Evolutionary conservation across 2,888 invertebrate species (phyloP).

Genomic region (Machimus rusticus): DNA sequence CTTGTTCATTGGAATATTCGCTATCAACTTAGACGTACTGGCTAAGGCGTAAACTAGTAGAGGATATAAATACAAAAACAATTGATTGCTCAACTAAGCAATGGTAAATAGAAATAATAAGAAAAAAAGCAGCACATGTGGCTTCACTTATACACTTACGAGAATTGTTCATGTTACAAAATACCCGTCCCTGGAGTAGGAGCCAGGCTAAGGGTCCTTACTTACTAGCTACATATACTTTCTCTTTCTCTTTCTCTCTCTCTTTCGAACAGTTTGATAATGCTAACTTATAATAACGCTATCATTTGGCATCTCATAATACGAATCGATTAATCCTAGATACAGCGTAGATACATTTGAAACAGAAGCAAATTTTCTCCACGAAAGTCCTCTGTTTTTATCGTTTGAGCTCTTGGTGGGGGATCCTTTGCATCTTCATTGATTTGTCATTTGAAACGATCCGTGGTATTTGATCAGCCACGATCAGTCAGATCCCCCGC

Average conservation of each 20-base stretch:
- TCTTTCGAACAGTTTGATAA: not conserved
- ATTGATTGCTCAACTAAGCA: not conserved
- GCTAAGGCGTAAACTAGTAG: not conserved
- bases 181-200: not conserved
- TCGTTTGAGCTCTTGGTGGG: not conserved
- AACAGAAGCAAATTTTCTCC: not conserved
- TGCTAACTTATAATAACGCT: slow-evolving; percentile 3
- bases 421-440: not conserved
- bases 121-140: not conserved
- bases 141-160: slow-evolving; percentile 3
- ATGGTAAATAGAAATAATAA: not conserved
- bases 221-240: slow-evolving; percentile 22
- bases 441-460: not conserved
- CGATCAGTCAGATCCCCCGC: not conserved
- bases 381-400: not conserved
- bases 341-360: not conserved
- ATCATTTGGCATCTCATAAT: slow-evolving; percentile 32
- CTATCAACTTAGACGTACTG: slow-evolving; percentile 3
- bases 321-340: slow-evolving; percentile 10
- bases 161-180: slow-evolving; percentile 34
- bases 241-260: not conserved
- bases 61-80: not conserved
- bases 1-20: not conserved
- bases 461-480: not conserved
- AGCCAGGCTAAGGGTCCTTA: not conserved